Evolutionary conservation across 2,888 invertebrate species (phyloP), one percentile per base, ranked within the genome.

Genomic region (Pharmacophagus antenor): DNA sequence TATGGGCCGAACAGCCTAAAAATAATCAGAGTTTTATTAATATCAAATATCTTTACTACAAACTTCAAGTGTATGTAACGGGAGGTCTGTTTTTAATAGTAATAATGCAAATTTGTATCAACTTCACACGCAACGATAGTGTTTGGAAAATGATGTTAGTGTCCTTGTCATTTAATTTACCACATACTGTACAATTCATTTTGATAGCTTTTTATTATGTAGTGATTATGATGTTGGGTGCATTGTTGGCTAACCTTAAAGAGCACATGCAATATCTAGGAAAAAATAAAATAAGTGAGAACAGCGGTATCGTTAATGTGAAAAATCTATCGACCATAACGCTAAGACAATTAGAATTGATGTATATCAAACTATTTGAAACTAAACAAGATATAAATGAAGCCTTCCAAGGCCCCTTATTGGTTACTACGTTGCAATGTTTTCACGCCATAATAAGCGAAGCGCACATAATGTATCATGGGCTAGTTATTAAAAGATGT

Each of bases 401-500:
- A 23, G 73, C 74, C 6, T 88, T 87, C 65, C 76, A 85, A 68
- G 81, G 79, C 0, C 76, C 82, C 0, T 73, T 88, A 31, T 62
- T 88, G 20, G 64, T 80, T 8, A 77, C 79, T 0, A 67, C 77
- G 2, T 49, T 85, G 10, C 88, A 88, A 65, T 79, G 82, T 63
- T 88, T 88, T 49, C 88, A 88, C 58, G 63, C 80, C 0, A 78
- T 86, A 42, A 79, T 88, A 1, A 85, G 85, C 52, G 84, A 88
- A 58, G 66, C 79, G 0, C 79, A 87, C 62, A 84, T 83, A 2
- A 78, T 88, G 42, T 87, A 82, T 65, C 84, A 86, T 31, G 85
- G 84, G 0, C 17, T 81, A 0, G 63, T 79, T 0, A 51, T 78
- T 0, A 67, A 75, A 15, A 66, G 65, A 18, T 63, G 65, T 8